Evolutionary conservation across 2,888 invertebrate genomes (phyloP).

Genomic region (Acrobasis suavella): DNA sequence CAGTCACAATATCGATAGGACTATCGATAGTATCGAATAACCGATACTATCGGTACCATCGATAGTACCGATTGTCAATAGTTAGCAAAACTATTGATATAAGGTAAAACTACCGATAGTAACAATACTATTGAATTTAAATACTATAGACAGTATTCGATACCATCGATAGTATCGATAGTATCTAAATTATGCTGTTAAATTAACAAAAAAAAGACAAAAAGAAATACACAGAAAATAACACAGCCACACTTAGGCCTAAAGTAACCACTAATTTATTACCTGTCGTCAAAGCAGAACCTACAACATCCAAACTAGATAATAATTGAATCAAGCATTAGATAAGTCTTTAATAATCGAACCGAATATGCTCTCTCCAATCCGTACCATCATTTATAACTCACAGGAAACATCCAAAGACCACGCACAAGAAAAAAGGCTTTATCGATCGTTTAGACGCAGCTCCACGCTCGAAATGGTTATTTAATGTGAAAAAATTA

Average conservation of each 20-base stretch:
- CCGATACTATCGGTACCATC: no score
- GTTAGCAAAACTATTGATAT: no score
- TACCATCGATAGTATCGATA: no score
- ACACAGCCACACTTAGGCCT: background rate
- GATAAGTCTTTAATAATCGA: conserved; percentile 15
- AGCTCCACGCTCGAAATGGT: conserved; percentile 61
- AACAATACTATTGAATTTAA: no score
- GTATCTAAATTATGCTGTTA: no score
- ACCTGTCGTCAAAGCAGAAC: conserved; percentile 11
- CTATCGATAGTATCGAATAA: no score
- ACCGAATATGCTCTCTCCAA: conserved; percentile 16
- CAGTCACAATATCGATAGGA: no score
- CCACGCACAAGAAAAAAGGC: conserved; percentile 38
- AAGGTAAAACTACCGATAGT: no score
- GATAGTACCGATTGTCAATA: no score
- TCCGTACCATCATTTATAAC: conserved; percentile 40
- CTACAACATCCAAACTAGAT: conserved; percentile 17
- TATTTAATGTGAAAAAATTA: conserved; percentile 80
- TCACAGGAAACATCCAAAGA: conserved; percentile 41
- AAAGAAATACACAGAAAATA: no score
- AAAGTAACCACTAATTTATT: conserved; percentile 3
- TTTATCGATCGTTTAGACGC: conserved; percentile 68
- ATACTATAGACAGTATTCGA: no score
- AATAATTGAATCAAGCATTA: conserved; percentile 13
- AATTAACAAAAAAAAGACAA: no score